Evolutionary conservation across 1,140 invertebrate species (phyloP).

Genomic region (Pseudomyrmex concolor): DNA sequence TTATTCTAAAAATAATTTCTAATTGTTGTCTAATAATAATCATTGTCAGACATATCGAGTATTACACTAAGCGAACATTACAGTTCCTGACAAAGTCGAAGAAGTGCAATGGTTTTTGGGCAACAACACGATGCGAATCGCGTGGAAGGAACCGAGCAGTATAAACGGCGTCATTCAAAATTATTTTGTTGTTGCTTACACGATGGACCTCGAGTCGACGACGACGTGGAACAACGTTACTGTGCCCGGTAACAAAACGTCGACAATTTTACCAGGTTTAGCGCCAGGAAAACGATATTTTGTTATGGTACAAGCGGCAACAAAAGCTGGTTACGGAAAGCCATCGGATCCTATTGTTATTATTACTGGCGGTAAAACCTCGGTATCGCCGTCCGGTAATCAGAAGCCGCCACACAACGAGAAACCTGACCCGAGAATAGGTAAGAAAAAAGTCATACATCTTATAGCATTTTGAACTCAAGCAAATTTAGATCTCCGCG

Average conservation of each 20-base stretch:
- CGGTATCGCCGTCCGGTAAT: conserved; percentile 74
- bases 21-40: not conserved
- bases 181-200: conserved; percentile 83
- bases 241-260: conserved; percentile 80
- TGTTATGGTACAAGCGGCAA: conserved; percentile 85
- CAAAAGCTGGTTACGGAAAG: conserved; percentile 85
- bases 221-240: conserved; percentile 82
- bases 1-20: too few relatives aligned
- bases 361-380: conserved; percentile 73
- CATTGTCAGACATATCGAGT: not conserved
- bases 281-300: conserved; percentile 84
- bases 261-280: conserved; percentile 82
- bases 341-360: conserved; percentile 82
- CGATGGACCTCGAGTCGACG: conserved; percentile 78
- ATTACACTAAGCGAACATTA: conserved; percentile 47
- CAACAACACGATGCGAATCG: conserved; percentile 84
- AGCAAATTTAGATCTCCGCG: too few relatives aligned
- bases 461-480: too few relatives aligned
- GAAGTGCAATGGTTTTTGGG: conserved; percentile 84
- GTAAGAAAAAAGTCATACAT: conserved; percentile 69
- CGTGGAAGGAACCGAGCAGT: conserved; percentile 85
- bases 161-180: conserved; percentile 84
- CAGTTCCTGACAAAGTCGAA: conserved; percentile 85
- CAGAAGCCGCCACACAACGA: conserved; percentile 75
- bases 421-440: conserved; percentile 82